These are phyloP conservation scores for Bos javanicus DNA, from an alignment of 2,113 vertebrate genomes.

Conservation along the genomic window DNA sequence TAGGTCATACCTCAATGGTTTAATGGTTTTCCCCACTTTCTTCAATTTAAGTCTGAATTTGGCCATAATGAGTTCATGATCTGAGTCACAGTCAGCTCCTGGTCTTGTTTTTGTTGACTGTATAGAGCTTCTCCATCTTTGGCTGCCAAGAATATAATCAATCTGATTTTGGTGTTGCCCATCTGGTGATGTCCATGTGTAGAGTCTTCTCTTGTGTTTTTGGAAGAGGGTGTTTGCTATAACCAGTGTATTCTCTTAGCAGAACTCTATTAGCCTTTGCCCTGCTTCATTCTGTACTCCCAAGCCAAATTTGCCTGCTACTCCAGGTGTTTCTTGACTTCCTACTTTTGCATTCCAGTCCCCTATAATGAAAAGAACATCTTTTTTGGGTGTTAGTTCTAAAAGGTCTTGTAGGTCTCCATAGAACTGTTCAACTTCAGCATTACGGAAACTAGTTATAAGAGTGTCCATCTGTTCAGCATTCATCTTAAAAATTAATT, in stretches of 20 bases:
- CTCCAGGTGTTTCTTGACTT: neutral
- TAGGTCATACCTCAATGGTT: neutral
- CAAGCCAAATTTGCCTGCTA: neutral
- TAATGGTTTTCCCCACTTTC: neutral
- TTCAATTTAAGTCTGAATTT: neutral
- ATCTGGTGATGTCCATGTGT: neutral
- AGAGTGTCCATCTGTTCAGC: neutral
- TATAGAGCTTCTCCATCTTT: neutral
- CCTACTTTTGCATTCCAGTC: neutral
- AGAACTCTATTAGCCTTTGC: neutral
- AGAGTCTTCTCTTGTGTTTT: neutral
- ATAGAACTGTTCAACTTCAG: neutral
- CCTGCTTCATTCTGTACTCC: neutral
- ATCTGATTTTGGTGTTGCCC: neutral
- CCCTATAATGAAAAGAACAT: neutral
- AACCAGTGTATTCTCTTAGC: neutral
- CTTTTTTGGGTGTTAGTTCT: neutral
- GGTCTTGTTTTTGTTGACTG: neutral
- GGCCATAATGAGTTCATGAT: neutral
- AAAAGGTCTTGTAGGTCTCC: neutral
- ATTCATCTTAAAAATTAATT: constrained; percentile 18
- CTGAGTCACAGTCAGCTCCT: neutral
- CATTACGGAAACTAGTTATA: neutral
- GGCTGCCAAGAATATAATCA: neutral
- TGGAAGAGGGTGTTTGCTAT: neutral